Conservation (phyloP, 2,888 invertebrate species). For the Oxyteleia sp. region DNA sequence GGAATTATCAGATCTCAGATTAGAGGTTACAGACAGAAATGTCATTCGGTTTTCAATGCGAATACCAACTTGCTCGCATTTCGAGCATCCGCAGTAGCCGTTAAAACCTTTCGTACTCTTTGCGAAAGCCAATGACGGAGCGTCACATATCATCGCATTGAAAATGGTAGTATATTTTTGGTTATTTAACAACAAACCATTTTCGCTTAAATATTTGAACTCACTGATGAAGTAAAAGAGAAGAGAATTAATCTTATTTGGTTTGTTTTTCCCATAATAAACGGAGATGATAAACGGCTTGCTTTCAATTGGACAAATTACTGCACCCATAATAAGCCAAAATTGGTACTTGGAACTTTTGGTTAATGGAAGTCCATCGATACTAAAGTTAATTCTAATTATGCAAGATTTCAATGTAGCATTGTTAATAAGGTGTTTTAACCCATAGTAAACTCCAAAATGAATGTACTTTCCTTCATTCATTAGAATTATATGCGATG, state of each 20-base stretch:
- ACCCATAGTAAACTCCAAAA: background rate
- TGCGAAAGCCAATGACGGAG: background rate
- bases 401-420: background rate
- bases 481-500: background rate
- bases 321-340: background rate
- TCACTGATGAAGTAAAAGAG: background rate
- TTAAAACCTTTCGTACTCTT: background rate
- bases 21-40: background rate
- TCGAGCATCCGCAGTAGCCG: background rate
- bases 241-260: background rate
- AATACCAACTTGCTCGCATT: background rate
- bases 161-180: too few species aligned
- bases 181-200: background rate
- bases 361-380: background rate
- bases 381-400: background rate
- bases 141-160: too few species aligned
- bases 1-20: background rate
- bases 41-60: background rate
- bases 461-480: background rate
- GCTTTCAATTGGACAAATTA: background rate
- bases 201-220: background rate
- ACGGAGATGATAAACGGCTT: background rate
- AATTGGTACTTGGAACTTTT: background rate
- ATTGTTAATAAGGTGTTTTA: background rate
- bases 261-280: background rate